These are phyloP conservation scores for Drosophila rhopaloa DNA, from an alignment of 1,140 invertebrate species.

Conservation along the genomic window DNA sequence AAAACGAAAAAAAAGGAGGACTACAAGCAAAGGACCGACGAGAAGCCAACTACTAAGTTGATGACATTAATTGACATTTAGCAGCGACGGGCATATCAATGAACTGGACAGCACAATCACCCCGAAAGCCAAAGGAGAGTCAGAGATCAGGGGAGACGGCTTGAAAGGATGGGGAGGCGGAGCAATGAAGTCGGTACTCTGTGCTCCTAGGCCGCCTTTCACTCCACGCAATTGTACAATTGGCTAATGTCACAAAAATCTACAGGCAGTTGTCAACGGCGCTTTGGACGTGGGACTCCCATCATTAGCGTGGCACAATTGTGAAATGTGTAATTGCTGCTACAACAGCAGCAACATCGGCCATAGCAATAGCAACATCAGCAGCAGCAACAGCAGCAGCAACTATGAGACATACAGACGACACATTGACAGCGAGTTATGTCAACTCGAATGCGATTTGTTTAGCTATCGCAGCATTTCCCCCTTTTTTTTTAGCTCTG, in stretches of 20 bases:
- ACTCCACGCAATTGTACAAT: conserved; percentile 80
- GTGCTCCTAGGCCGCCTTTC: conserved; percentile 68
- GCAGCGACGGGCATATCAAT: conserved; percentile 81
- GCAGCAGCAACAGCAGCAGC: conserved; percentile 54
- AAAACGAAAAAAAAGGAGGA: conserved; percentile 20
- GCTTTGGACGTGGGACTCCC: conserved; percentile 76
- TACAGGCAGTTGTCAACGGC: conserved; percentile 76
- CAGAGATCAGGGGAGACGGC: conserved; percentile 14
- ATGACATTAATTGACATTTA: conserved; percentile 84
- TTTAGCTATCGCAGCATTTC: conserved; percentile 54
- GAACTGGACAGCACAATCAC: conserved; percentile 78
- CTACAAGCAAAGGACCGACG: conserved; percentile 30
- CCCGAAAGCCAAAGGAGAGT: conserved; percentile 52
- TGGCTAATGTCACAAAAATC: conserved; percentile 79
- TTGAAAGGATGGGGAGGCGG: background rate
- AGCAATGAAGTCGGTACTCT: conserved; percentile 45
- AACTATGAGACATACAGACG: conserved; percentile 74
- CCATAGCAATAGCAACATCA: conserved; percentile 33
- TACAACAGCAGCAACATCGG: conserved; percentile 48
- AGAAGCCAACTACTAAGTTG: conserved; percentile 59
- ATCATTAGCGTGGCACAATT: conserved; percentile 83
- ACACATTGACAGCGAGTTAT: conserved; percentile 81
- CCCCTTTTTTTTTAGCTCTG: conserved; percentile 19
- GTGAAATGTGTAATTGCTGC: conserved; percentile 82
- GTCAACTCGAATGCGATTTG: conserved; percentile 79